A percentile compares a stretch with the other conserved stretches of the same genome.
Conservation (phyloP, 1,140 invertebrate genomes). For the Heliconius eleuchia region DNA sequence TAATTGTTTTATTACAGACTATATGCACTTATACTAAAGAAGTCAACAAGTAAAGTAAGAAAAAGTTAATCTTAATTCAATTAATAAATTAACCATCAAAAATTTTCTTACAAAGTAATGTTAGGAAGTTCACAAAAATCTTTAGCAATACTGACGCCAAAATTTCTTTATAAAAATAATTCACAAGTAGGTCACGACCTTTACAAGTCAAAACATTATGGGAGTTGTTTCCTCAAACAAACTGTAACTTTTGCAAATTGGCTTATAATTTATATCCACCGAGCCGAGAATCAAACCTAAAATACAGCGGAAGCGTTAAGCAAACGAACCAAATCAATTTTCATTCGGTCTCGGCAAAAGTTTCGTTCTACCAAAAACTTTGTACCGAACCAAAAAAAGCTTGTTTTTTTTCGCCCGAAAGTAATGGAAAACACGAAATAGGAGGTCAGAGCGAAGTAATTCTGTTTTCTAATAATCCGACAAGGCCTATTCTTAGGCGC, state of each 20-base stretch:
- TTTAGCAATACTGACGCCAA: neutral
- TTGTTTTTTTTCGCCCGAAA: constrained; percentile 5
- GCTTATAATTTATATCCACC: constrained; percentile 30
- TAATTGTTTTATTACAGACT: neutral
- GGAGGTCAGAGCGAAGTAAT: constrained; percentile 40
- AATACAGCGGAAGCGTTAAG: constrained; percentile 29
- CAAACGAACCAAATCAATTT: constrained; percentile 41
- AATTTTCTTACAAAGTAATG: neutral
- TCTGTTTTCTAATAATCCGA: constrained; percentile 51
- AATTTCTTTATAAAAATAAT: neutral
- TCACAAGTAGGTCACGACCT: constrained; percentile 5
- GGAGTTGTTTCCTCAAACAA: constrained; percentile 21
- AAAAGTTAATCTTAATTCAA: no score
- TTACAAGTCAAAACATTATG: constrained; percentile 22
- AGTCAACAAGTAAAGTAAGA: no score
- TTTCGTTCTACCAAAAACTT: constrained; percentile 22
- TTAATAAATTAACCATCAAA: no score
- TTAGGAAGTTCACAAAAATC: neutral
- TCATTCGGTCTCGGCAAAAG: constrained; percentile 35
- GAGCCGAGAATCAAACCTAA: constrained; percentile 31
- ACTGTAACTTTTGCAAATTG: constrained; percentile 27
- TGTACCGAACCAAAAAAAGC: constrained; percentile 3
- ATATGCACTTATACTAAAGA: neutral
- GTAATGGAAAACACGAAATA: constrained; percentile 37
- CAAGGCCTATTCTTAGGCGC: constrained; percentile 47